Evolutionary conservation across 2,888 invertebrate species (phyloP).

Genomic region (Xestia c-nigrum): DNA sequence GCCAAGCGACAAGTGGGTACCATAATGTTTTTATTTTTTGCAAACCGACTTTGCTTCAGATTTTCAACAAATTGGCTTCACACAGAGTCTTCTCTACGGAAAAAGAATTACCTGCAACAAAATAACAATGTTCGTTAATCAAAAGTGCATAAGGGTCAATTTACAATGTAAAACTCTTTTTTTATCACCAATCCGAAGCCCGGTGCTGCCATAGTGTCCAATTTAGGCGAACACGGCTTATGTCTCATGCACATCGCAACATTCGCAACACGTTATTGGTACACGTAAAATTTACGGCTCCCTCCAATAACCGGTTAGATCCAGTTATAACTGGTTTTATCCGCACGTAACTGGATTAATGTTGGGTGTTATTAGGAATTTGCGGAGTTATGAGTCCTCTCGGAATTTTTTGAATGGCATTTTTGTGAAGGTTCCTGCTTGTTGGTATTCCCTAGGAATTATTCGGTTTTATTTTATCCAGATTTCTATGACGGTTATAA

Average conservation of each 20-base stretch:
- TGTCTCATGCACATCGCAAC: slow-evolving; percentile 72
- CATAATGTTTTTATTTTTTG: neutral
- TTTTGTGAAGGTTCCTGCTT: slow-evolving; percentile 1
- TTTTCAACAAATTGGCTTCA: neutral
- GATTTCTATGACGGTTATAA: neutral
- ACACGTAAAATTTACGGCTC: slow-evolving; percentile 80
- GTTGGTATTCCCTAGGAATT: neutral
- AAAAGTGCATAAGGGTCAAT: slow-evolving; percentile 12
- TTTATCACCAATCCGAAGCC: slow-evolving; percentile 38
- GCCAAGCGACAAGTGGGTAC: neutral
- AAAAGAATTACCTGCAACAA: slow-evolving; percentile 21
- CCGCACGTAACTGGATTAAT: slow-evolving; percentile 80
- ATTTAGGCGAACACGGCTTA: slow-evolving; percentile 80
- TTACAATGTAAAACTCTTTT: slow-evolving; percentile 15
- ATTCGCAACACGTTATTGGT: slow-evolving; percentile 81
- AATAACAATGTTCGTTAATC: slow-evolving; percentile 24
- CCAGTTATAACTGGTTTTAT: slow-evolving; percentile 76
- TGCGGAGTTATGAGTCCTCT: slow-evolving; percentile 20
- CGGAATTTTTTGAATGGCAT: slow-evolving; percentile 3
- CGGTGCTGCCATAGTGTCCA: slow-evolving; percentile 70
- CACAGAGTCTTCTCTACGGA: neutral
- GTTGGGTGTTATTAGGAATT: slow-evolving; percentile 59
- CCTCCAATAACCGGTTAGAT: slow-evolving; percentile 67
- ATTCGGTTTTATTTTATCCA: neutral
- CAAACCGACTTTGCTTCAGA: neutral